Base-by-base conservation (phyloP, 2,113 vertebrate genomes). In the Vulpes ferrilata region DNA sequence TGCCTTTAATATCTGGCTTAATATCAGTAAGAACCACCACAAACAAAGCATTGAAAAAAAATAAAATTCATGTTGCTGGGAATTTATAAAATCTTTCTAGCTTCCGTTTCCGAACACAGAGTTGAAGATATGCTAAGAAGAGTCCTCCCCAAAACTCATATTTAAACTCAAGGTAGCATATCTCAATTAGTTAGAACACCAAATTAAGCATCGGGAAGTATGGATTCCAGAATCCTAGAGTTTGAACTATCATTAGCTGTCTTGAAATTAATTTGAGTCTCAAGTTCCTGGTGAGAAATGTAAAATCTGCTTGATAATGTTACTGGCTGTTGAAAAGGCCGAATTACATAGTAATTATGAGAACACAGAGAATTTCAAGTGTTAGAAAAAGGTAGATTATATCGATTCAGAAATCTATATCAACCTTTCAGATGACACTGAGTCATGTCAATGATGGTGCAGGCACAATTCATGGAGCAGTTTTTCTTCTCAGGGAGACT, bases 11-110 rank as follows among this genome's bases (percentile, higher is more conserved):
- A 87, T 65, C 53, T 93, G 19, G 8, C 19, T 93, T 69, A 55
- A 22, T 82, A 19, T 84, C 76, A 88, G 23, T 60, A 89, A 62
- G 38, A 89, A 48, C 27, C 65, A 82, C 22, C n/a, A 92, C 43
- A 73, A 93, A 64, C 30, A 62, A 67, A 65, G 11, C 80, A 1
- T 69, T 25, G 53, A 83, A 53, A 67, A 85, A 90, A 82, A 51
- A 81, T 83, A 80, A 73, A 88, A 88, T 64, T 83, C 78, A 67
- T 19, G 13, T 48, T 92, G 27, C 74, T 91, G 32, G n/a, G 17
- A n/a, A 38, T 80, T 91, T 76, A 55, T 65, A 95, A 95, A 89
- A 65, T 64, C 59, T 82, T 74, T 53, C 23, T 38, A 82, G 67
- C 16, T 73, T 96, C 43, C 2, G 7, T 10, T 55, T 8, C 71